phyloP scores from a whole-genome alignment of 2,797 vertebrate species.

The Poecilia velifera region DNA sequence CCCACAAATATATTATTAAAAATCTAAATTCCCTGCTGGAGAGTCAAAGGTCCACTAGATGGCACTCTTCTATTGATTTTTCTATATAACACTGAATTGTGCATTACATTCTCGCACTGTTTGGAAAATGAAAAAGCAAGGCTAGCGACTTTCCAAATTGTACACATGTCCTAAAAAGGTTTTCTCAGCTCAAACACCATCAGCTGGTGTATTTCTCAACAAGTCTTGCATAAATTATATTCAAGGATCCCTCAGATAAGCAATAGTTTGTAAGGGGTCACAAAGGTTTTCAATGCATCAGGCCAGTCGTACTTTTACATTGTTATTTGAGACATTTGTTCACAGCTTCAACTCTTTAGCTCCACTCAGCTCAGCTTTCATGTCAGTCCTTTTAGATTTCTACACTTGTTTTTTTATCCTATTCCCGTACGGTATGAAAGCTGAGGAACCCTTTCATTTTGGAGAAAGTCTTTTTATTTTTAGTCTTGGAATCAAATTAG shows the following conservation, averaged over 20 bases:
- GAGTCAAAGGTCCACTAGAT: not conserved
- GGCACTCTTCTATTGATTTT: not conserved
- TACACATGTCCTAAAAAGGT: not conserved
- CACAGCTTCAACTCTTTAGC: not conserved
- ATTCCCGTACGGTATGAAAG: not conserved
- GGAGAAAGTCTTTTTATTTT: not conserved
- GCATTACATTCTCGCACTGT: not conserved
- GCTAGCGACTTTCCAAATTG: not conserved
- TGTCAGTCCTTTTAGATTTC: not conserved
- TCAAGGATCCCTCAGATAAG: not conserved
- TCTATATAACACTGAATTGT: not conserved
- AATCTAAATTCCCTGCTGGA: not conserved
- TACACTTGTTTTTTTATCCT: not conserved
- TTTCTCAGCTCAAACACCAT: not conserved
- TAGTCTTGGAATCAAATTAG: not conserved
- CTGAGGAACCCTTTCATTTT: not conserved
- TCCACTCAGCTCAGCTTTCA: not conserved
- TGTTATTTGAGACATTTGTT: conserved; percentile 6
- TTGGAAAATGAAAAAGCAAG: not conserved
- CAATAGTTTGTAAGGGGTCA: not conserved
- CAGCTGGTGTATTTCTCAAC: not conserved
- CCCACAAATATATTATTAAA: not conserved
- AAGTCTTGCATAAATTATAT: not conserved
- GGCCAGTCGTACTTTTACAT: not conserved
- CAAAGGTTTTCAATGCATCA: not conserved